Conservation (phyloP, 2,797 vertebrate genomes). For the Urocyon cinereoargenteus region DNA sequence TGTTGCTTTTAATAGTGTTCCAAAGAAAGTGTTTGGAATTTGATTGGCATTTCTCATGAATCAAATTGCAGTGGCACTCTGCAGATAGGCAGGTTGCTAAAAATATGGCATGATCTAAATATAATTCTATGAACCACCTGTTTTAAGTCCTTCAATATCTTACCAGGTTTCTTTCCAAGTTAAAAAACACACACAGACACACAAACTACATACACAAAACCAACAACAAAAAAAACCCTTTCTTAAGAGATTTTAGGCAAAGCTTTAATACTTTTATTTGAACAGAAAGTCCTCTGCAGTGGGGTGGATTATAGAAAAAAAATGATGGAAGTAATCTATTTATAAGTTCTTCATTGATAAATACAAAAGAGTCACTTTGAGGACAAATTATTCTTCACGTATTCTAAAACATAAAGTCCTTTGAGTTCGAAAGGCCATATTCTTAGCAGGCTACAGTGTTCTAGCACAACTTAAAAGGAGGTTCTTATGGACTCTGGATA, state of each 20-base stretch:
- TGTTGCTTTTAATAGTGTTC: slow-evolving; percentile 1
- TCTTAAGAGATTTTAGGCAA: slow-evolving; percentile 19
- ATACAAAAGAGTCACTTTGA: background rate
- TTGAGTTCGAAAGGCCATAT: background rate
- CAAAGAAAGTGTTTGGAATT: slow-evolving; percentile 30
- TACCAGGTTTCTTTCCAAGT: slow-evolving; percentile 65
- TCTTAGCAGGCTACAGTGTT: slow-evolving; percentile 27
- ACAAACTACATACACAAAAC: too few relatives aligned
- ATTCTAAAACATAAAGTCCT: slow-evolving; percentile 13
- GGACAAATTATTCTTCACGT: background rate
- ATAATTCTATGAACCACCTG: slow-evolving; percentile 72
- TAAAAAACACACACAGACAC: background rate
- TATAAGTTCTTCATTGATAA: background rate
- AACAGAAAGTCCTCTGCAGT: background rate
- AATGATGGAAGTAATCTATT: background rate
- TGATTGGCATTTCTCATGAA: slow-evolving; percentile 64
- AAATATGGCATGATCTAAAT: slow-evolving; percentile 74
- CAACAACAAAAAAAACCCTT: background rate
- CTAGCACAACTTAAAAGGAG: background rate
- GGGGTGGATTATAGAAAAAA: slow-evolving; percentile 23
- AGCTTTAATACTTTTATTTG: slow-evolving; percentile 50
- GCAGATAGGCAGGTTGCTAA: slow-evolving; percentile 66
- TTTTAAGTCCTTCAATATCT: slow-evolving; percentile 65
- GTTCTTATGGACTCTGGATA: background rate
- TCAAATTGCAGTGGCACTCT: slow-evolving; percentile 23